phyloP scores from a whole-genome alignment of 2,797 vertebrate species.

The Catostomus latipinnis region DNA sequence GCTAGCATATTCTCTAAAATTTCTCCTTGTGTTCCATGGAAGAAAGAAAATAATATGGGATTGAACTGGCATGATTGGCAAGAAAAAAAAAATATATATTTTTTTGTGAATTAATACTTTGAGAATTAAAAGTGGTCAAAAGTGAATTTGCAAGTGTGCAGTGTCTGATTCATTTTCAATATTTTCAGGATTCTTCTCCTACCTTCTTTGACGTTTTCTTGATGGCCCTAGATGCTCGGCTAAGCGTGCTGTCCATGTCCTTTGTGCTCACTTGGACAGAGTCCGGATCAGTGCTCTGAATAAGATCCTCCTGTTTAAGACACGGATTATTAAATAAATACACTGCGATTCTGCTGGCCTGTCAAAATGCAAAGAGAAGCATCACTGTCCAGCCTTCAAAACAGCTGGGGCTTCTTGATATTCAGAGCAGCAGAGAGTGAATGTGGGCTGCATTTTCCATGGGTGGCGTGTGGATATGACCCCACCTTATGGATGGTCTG shows the following conservation, averaged over 20 bases:
- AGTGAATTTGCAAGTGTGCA: background rate
- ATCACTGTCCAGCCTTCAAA: slow-evolving; percentile 25
- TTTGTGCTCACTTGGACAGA: slow-evolving; percentile 95
- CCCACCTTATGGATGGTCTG: slow-evolving; percentile 69
- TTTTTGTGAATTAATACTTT: no score
- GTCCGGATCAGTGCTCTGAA: slow-evolving; percentile 91
- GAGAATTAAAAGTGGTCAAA: no score
- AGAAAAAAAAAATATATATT: no score
- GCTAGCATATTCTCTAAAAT: no score
- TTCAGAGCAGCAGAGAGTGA: slow-evolving; percentile 32
- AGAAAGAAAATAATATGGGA: no score
- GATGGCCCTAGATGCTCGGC: slow-evolving; percentile 95
- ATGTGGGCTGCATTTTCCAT: background rate
- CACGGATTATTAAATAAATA: slow-evolving; percentile 41
- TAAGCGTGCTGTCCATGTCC: slow-evolving; percentile 98
- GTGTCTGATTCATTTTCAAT: background rate
- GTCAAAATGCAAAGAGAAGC: slow-evolving; percentile 54
- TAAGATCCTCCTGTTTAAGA: slow-evolving; percentile 88
- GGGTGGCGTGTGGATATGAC: slow-evolving; percentile 6
- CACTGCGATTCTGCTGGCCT: slow-evolving; percentile 51
- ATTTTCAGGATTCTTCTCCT: slow-evolving; percentile 43
- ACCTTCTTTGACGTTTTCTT: slow-evolving; percentile 99
- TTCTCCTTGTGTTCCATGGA: no score
- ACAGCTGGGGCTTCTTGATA: slow-evolving; percentile 44
- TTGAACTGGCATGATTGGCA: no score